A percentile compares a stretch with the other conserved stretches of the same genome.
Conservation (phyloP, 2,888 invertebrate species). For the Oligia fasciuncula region DNA sequence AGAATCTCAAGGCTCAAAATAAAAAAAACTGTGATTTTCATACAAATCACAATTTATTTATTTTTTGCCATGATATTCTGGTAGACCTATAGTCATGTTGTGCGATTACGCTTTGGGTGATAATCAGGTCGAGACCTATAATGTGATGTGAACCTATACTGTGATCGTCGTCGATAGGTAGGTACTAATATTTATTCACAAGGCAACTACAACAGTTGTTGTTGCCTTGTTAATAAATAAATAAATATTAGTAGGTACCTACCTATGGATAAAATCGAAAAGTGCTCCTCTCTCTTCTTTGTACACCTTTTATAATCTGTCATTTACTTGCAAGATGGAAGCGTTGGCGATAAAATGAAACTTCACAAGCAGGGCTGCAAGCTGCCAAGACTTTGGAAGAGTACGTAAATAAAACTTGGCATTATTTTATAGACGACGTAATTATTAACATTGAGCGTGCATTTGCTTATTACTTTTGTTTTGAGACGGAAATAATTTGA, state of each 20-base stretch:
- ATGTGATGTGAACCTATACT: not conserved
- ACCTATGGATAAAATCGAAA: not conserved
- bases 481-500: not conserved
- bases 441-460: conserved; percentile 42
- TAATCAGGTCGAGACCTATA: not conserved
- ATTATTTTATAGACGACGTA: conserved; percentile 43
- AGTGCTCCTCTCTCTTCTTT: not conserved
- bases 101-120: not conserved
- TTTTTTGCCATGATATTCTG: no score
- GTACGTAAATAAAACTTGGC: conserved; percentile 57
- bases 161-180: not conserved
- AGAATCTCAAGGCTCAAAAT: no score
- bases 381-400: conserved; percentile 58
- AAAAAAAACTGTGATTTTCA: no score
- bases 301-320: conserved; percentile 1
- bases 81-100: not conserved
- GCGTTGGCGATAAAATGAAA: conserved; percentile 73
- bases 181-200: no score
- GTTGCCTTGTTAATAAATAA: not conserved
- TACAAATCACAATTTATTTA: no score
- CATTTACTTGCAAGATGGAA: conserved; percentile 18
- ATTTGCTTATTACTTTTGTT: conserved; percentile 2
- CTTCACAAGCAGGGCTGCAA: conserved; percentile 73
- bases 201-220: no score
- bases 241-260: not conserved